Evolutionary conservation across 2,113 vertebrate genomes (phyloP).

Genomic region (Alectura lathami): DNA sequence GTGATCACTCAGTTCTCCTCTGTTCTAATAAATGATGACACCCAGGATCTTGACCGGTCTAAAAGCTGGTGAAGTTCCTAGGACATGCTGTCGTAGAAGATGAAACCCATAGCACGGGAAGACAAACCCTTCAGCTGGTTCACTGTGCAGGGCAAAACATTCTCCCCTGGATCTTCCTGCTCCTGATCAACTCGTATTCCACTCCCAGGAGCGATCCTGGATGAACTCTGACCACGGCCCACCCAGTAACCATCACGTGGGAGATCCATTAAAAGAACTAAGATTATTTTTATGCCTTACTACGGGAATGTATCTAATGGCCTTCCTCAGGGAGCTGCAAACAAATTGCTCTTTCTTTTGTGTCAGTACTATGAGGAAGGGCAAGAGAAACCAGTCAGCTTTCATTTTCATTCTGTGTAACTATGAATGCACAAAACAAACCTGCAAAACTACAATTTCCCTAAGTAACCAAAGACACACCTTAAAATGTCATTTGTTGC

Average conservation of each 20-base stretch:
- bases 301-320: not conserved
- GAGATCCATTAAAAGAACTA: not conserved
- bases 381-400: not conserved
- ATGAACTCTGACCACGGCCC: not conserved
- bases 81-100: not conserved
- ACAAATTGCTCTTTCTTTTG: not conserved
- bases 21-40: fast-evolving
- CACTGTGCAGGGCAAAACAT: not conserved
- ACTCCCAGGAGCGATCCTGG: not conserved
- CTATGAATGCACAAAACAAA: not conserved
- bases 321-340: not conserved
- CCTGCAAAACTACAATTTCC: not conserved
- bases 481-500: not conserved
- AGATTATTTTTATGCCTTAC: not conserved
- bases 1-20: not conserved
- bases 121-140: not conserved
- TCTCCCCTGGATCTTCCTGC: not conserved
- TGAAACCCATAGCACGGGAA: not conserved
- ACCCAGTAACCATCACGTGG: not conserved
- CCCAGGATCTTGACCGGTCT: too few relatives aligned
- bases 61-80: not conserved
- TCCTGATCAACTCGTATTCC: not conserved
- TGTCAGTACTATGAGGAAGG: not conserved
- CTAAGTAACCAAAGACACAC: not conserved
- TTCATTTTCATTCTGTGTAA: not conserved